Percentiles rank a stretch among this genome's conserved stretches.
phyloP scores from a whole-genome alignment of 2,113 vertebrate species.

The Cromileptes altivelis region DNA sequence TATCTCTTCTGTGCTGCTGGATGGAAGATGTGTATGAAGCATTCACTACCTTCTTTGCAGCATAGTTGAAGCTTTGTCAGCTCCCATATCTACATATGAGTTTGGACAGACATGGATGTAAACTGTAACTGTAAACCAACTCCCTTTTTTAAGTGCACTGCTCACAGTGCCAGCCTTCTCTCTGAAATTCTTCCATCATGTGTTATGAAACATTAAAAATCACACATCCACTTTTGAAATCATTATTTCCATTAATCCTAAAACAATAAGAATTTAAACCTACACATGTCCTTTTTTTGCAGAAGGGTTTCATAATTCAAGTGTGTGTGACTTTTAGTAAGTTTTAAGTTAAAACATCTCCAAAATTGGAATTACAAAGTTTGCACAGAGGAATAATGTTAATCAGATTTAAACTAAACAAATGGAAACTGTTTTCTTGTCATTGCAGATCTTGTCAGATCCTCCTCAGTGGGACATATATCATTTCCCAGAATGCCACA shows the following conservation, averaged over 20 bases:
- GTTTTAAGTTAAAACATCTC: background rate
- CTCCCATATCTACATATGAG: too few species aligned
- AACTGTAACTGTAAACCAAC: too few species aligned
- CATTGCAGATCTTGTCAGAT: conserved; percentile 35
- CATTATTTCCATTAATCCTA: too few species aligned
- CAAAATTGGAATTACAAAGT: background rate
- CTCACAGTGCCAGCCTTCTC: too few species aligned
- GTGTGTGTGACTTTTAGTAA: background rate
- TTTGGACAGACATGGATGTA: too few species aligned
- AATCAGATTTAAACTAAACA: background rate
- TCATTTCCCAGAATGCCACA: conserved; percentile 14
- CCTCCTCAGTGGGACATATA: background rate
- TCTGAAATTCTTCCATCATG: background rate
- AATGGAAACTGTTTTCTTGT: conserved; percentile 10
- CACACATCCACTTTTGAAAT: background rate
- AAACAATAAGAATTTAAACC: too few species aligned
- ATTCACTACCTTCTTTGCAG: too few species aligned
- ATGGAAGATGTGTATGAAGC: too few species aligned
- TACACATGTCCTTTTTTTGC: too few species aligned
- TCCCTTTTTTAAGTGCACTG: too few species aligned
- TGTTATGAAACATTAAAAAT: background rate
- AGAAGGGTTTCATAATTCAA: background rate
- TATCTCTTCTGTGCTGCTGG: too few species aligned
- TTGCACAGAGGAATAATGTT: background rate
- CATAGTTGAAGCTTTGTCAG: too few species aligned